Base-by-base conservation (phyloP, 1,140 invertebrate species). In the Kradibia gibbosae region DNA sequence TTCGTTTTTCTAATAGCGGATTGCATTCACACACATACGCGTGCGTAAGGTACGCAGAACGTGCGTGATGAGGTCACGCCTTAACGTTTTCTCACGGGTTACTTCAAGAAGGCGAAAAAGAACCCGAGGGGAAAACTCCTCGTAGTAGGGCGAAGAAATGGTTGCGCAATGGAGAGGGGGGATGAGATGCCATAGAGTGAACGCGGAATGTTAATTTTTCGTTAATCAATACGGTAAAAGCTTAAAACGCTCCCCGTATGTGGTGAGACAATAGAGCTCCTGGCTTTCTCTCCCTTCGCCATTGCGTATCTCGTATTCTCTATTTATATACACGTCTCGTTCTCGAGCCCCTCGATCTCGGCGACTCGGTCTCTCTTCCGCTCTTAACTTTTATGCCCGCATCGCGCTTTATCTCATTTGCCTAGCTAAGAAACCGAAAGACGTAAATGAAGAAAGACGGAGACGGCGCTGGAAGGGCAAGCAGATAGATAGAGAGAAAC, bases 181-280 rank as follows among this genome's bases (percentile, higher is more conserved):
- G 57, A 62, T n/a, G 57, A 62, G 57, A 62, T n/a, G 57, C 11
- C 8, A 31, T 11, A 20, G 15, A 31, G 57, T 34, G 15, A 62
- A 62, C 15, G 70, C 17, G 72, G 71, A 62, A 80, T 83, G 75
- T 78, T 88, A 88, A 87, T 88, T 87, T 88, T 87, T 87, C 85
- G 83, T 83, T 87, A 89, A 90, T 90, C 89, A 89, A 91, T 91
- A 90, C 88, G 83, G 83, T 86, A 90, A 91, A 90, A 90, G 87
- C 90, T 87, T 89, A 89, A 90, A 90, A 88, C 86, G 88, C 88
- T 84, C 88, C 85, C 88, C 86, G 89, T 88, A 87, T 90, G 88
- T 89, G 88, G 85, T 74, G 55, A 55, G 78, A 65, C 55, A 48
- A 7, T 34, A 39, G 25, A 7, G 7, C 2, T 62, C 22, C 67